phyloP scores from a whole-genome alignment of 2,797 vertebrate species.

The Varecia variegata region DNA sequence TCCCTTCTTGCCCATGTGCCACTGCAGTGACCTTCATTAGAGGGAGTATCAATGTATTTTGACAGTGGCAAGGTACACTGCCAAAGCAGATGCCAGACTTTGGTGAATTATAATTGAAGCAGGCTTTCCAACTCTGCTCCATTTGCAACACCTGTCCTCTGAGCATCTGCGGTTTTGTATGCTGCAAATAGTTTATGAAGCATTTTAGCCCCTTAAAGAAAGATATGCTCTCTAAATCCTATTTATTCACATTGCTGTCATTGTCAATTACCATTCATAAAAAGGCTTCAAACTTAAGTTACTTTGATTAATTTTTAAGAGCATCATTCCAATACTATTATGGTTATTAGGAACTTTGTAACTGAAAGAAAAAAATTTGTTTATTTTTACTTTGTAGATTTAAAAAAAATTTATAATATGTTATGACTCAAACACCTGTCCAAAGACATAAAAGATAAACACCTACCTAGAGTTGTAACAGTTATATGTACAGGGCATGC shows the following conservation, averaged over 20 bases:
- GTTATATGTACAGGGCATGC: not conserved
- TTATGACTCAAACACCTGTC: not conserved
- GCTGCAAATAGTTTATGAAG: not conserved
- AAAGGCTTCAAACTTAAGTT: not conserved
- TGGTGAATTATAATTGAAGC: not conserved
- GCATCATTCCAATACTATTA: not conserved
- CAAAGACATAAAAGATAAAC: not conserved
- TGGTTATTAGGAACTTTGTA: not conserved
- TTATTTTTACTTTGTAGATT: not conserved
- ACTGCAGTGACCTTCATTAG: not conserved
- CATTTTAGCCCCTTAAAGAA: not conserved
- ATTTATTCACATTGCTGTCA: not conserved
- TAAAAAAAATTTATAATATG: not conserved
- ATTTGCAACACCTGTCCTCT: too few species aligned
- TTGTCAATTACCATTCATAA: not conserved
- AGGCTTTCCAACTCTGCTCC: not conserved
- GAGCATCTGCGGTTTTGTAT: not conserved
- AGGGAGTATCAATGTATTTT: not conserved
- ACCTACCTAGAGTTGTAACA: not conserved
- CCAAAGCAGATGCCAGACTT: not conserved
- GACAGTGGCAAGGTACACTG: not conserved
- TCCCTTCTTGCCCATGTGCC: not conserved
- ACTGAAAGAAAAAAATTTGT: not conserved
- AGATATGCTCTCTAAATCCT: not conserved
- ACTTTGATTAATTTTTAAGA: not conserved